phyloP scores from a whole-genome alignment of 2,113 vertebrate genomes.

The Tonatia bakeri region DNA sequence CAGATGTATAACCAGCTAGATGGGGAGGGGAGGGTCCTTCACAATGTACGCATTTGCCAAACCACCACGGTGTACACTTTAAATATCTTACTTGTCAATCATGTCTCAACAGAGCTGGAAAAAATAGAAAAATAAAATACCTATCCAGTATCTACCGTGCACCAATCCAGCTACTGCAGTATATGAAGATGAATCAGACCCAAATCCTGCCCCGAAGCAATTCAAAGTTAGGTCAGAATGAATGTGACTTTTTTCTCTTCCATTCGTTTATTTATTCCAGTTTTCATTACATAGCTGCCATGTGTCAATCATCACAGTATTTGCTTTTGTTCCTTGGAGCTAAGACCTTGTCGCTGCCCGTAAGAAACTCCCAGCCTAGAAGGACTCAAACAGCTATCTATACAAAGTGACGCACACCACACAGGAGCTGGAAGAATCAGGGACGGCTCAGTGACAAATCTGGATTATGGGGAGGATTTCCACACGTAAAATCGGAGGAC shows the following conservation, averaged over 20 bases:
- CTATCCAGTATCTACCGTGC: not conserved
- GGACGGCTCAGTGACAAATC: not conserved
- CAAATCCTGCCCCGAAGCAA: not conserved
- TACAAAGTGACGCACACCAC: not conserved
- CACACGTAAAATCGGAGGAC: not conserved
- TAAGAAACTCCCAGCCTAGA: not conserved
- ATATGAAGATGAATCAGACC: not conserved
- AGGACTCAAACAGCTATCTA: not conserved
- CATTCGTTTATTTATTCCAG: not conserved
- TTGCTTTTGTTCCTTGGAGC: not conserved
- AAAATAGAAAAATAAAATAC: not conserved
- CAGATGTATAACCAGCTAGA: not conserved
- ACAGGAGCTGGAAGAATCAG: not conserved
- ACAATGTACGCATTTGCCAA: not conserved
- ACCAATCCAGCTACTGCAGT: not conserved
- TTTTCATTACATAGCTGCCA: not conserved
- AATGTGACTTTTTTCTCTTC: not conserved
- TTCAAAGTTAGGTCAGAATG: not conserved
- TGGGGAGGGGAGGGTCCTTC: not conserved
- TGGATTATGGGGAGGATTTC: not conserved
- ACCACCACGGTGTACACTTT: not conserved
- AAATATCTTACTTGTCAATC: not conserved
- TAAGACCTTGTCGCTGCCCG: not conserved
- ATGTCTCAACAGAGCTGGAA: not conserved
- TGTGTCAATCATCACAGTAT: not conserved